Conservation (phyloP, 1,140 invertebrate genomes). For the Globodera ellingtonae region DNA sequence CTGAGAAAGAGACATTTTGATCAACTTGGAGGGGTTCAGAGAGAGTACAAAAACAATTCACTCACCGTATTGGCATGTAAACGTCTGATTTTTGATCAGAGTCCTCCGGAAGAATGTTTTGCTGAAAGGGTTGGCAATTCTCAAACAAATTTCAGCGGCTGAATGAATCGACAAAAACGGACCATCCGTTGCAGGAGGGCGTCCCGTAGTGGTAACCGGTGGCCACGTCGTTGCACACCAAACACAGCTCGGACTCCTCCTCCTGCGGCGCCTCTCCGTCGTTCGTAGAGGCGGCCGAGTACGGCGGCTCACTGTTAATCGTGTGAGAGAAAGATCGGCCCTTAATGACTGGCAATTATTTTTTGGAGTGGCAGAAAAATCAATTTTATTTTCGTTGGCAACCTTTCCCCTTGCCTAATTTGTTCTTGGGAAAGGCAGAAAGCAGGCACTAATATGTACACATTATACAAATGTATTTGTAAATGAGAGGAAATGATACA, state of each 20-base stretch:
- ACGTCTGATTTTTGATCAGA: constrained; percentile 62
- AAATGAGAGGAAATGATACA: too few relatives aligned
- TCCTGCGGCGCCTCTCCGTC: too few relatives aligned
- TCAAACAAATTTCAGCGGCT: background rate
- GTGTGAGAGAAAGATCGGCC: too few relatives aligned
- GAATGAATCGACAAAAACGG: constrained; percentile 2
- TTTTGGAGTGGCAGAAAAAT: too few relatives aligned
- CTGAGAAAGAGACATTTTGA: constrained; percentile 27
- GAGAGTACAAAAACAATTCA: constrained; percentile 50
- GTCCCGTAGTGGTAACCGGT: constrained; percentile 65
- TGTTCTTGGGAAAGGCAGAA: too few relatives aligned
- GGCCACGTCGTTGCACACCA: constrained; percentile 53
- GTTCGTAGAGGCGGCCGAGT: too few relatives aligned
- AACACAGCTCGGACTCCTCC: background rate
- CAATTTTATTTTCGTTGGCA: too few relatives aligned
- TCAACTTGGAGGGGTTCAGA: constrained; percentile 29
- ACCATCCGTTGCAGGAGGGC: constrained; percentile 62
- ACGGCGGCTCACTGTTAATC: too few relatives aligned
- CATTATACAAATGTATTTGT: too few relatives aligned
- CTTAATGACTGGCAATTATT: too few relatives aligned
- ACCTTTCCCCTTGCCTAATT: too few relatives aligned
- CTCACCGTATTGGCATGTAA: constrained; percentile 55
- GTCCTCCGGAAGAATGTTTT: constrained; percentile 63
- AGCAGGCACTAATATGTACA: too few relatives aligned
- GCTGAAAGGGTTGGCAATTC: constrained; percentile 35